A percentile compares a stretch with the other conserved stretches of the same genome.
These are phyloP conservation scores for Pollicipes pollicipes DNA, from an alignment of 1,140 invertebrate species.

Conservation along the genomic window DNA sequence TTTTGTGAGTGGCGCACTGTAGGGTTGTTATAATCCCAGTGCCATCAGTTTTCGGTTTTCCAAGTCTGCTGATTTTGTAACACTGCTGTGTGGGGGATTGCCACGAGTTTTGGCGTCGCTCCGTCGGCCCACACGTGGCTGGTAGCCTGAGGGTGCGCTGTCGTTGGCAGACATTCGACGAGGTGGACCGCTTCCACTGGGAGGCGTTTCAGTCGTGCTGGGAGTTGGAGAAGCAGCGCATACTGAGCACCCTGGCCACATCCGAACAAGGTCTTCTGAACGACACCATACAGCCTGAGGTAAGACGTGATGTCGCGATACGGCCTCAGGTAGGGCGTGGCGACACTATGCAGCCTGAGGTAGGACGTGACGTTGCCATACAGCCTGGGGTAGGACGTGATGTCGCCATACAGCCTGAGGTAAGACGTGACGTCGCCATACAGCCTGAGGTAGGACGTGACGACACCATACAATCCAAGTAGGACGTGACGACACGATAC, in stretches of 20 bases:
- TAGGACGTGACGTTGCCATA: not conserved
- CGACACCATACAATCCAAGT: not conserved
- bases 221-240: conserved; percentile 13
- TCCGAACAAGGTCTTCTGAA: not conserved
- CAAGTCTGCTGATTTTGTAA: too few relatives aligned
- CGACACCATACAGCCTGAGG: not conserved
- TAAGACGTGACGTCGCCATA: not conserved
- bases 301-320: not conserved
- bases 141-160: too few relatives aligned
- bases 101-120: too few relatives aligned
- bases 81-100: too few relatives aligned
- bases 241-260: conserved; percentile 6
- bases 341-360: not conserved
- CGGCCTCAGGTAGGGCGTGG: not conserved
- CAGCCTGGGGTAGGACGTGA: not conserved
- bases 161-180: conserved; percentile 1
- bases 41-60: too few relatives aligned
- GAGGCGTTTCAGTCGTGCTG: conserved; percentile 9
- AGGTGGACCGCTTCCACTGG: conserved; percentile 10
- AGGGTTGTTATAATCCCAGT: too few relatives aligned
- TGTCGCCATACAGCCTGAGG: not conserved
- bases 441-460: not conserved
- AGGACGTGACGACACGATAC: not conserved
- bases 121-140: too few relatives aligned
- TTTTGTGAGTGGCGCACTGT: too few relatives aligned